These are phyloP conservation scores for Phyllotis vaccarum DNA, from an alignment of 2,797 vertebrate genomes.

Conservation along the genomic window DNA sequence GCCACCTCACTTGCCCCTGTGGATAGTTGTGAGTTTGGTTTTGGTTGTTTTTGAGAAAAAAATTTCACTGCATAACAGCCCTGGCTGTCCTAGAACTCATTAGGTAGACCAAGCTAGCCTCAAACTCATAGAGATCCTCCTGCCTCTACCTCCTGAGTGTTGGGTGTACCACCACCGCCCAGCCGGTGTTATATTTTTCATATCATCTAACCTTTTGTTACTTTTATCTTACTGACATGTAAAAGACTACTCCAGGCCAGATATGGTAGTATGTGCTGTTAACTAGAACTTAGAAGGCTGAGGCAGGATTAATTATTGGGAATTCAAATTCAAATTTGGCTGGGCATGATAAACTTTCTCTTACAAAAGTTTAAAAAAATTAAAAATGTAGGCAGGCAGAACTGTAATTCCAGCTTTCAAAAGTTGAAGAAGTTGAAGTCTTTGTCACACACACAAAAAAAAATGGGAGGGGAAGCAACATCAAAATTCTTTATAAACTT, in stretches of 20 bases:
- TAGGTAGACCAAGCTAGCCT: not conserved
- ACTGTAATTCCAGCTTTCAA: not conserved
- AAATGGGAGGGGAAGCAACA: not conserved
- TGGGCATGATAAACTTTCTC: not conserved
- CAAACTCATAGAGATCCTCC: not conserved
- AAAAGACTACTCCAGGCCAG: not conserved
- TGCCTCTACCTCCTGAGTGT: not conserved
- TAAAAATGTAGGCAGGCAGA: not conserved
- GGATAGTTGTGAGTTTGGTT: no score
- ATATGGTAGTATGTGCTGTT: not conserved
- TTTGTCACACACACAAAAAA: not conserved
- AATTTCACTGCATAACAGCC: not conserved
- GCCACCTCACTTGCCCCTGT: no score
- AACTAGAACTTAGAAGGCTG: not conserved
- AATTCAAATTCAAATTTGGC: not conserved
- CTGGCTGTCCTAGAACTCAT: not conserved
- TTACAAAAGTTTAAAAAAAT: not conserved
- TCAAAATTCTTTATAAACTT: conserved; percentile 15
- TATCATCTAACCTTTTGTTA: conserved; percentile 22
- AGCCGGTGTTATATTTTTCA: not conserved
- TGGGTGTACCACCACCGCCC: not conserved
- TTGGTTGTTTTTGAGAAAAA: no score
- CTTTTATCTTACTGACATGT: not conserved
- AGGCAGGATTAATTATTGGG: not conserved
- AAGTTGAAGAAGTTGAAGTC: not conserved